Evolutionary conservation across 1,140 invertebrate genomes (phyloP), one percentile per base, ranked within the genome.

Genomic region (Drosophila ogumai): DNA sequence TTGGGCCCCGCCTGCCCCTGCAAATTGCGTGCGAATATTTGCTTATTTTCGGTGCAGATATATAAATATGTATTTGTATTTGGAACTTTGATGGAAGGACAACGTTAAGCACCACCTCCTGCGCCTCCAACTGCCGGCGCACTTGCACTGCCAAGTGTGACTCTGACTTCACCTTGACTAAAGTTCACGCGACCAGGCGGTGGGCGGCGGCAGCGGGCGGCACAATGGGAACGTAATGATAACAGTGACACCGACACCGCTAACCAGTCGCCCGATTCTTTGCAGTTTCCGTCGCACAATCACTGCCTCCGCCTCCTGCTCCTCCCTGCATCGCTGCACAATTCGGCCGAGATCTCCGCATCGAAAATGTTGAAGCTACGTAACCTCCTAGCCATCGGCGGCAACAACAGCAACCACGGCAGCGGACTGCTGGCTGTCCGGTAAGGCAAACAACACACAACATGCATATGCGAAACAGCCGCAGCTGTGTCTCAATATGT

Each of bases 121-220:
- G 5, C 5, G 5, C 25, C 31, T 7, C 49, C 55, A 32, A 75
- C 61, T 43, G 43, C 71, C 75, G 49, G 36, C 63, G 75, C 72
- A 64, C 58, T 82, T 75, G 75, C 52, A 44, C 36, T 13, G 25
- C 25, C 28, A 36, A 32, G 43, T 74, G 76, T 87, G 82, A 87
- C 82, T 87, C 79, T 87, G 84, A 88, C 84, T 87, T 87, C 82
- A 87, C 82, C 82, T 87, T 87, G 82, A 87, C 82, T 87, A 87
- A 87, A 87, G 82, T 87, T 80, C 82, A 88, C 71, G 58, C 52
- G 66, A 49, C 59, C 59, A 65, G 25, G 34, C 43, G 46, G 31
- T 28, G 12, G 58, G 56, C 81, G 60, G 66, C 73, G 65, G 66
- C 73, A 71, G 78, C 78, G 71, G 58, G 59, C n/a, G 61, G 49